Evolutionary conservation across 2,888 invertebrate genomes (phyloP), one percentile per base, ranked within the genome.

Genomic region (Sycophila texana): DNA sequence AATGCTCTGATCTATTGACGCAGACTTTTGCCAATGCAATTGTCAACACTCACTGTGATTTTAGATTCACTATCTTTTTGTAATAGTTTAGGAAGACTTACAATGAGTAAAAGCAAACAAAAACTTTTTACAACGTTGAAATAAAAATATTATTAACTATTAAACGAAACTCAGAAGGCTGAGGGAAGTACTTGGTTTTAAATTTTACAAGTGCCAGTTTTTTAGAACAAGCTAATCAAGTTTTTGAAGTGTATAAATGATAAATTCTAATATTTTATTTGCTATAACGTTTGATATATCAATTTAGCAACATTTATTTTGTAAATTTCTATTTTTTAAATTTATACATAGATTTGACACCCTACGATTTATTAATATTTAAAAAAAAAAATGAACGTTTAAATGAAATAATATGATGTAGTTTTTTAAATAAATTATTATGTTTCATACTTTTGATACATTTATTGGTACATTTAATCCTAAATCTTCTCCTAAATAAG

Each of bases 41-140:
- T 39, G 76, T 73, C 68, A 74, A 80, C 20, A 70, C 55, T 67
- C 68, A 68, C 80, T 80, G 79, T 75, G 79, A 75, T 79, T 76
- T 72, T 75, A 75, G 74, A 70, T 74, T 74, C 74, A 74, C 74
- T 73, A 73, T 58, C 60, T 5, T 77, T 73, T 70, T 51, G 51
- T 55, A 71, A 79, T 70, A 79, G 53, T 51, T 14, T 70, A 74
- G 55, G 10, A 10, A 57, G 10, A 39, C 63, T 67, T 13, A 65
- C 57, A 57, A 74, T 18, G 65, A 58, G 55, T 13, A 74, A 61
- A 58, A 53, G 53, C 65, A 39, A 26, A 72, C 63, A 47, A 39
- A 26, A 49, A 7, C 67, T 49, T 67, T 58, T 58, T 20, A 71
- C 4, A 22, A 22, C 22, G 13, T 22, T 14, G 16, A 71, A 60